Evolutionary conservation across 2,113 vertebrate species (phyloP).

Genomic region (Collichthys lucidus): DNA sequence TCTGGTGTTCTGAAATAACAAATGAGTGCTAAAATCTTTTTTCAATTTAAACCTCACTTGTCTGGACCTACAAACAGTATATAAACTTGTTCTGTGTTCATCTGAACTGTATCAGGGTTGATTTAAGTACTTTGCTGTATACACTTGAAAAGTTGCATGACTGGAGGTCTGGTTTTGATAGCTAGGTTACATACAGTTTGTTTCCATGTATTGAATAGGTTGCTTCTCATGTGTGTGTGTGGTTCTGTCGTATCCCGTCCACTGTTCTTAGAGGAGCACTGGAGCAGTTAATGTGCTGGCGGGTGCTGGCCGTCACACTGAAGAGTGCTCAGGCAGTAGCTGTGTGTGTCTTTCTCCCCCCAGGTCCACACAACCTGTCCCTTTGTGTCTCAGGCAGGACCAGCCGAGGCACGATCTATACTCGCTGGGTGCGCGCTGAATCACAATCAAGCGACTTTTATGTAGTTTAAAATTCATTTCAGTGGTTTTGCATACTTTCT

Average conservation of each 20-base stretch:
- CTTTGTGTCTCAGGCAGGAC: constrained; percentile 58
- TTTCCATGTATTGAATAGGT: constrained; percentile 45
- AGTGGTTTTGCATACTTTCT: constrained; percentile 10
- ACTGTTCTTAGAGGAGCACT: constrained; percentile 65
- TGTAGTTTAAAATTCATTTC: neutral
- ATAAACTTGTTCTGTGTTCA: neutral
- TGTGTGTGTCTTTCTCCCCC: constrained; percentile 60
- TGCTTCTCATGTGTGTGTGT: constrained; percentile 21
- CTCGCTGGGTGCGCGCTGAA: constrained; percentile 31
- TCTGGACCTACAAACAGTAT: neutral
- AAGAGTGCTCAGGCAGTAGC: constrained; percentile 60
- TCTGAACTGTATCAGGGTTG: neutral
- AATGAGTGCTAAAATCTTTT: neutral
- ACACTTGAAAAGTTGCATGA: constrained; percentile 19
- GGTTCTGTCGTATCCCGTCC: constrained; percentile 49
- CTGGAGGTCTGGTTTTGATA: constrained; percentile 10
- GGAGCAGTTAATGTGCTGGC: constrained; percentile 73
- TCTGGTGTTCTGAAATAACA: no score
- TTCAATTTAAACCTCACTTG: neutral
- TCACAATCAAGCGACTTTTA: neutral
- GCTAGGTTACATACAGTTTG: constrained; percentile 25
- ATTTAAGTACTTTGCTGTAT: constrained; percentile 3
- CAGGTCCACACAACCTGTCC: constrained; percentile 72
- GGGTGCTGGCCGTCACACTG: constrained; percentile 64
- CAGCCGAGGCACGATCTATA: constrained; percentile 22